phyloP scores from a whole-genome alignment of 2,113 vertebrate species.

The Terrapene triunguis region DNA sequence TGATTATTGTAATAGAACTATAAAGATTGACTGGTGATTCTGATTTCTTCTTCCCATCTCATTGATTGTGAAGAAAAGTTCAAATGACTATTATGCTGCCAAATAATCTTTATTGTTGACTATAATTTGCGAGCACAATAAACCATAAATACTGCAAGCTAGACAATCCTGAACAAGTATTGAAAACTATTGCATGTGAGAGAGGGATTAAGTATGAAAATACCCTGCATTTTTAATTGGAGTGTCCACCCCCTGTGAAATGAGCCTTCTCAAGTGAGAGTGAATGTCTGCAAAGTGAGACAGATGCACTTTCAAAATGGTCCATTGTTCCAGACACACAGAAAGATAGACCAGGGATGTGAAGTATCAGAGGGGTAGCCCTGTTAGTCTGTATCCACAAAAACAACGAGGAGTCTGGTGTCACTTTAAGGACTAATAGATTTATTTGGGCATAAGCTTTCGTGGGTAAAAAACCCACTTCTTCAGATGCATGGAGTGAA shows the following conservation, averaged over 20 bases:
- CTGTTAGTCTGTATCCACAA: too few relatives aligned
- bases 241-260: constrained; percentile 33
- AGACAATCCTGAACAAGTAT: constrained; percentile 26
- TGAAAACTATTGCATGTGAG: constrained; percentile 40
- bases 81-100: constrained; percentile 29
- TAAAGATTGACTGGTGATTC: constrained; percentile 36
- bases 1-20: not conserved
- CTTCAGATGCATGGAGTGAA: too few relatives aligned
- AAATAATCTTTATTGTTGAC: constrained; percentile 41
- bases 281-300: not conserved
- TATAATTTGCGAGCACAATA: constrained; percentile 60
- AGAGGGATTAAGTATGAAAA: constrained; percentile 43
- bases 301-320: constrained; percentile 7
- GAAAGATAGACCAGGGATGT: not conserved
- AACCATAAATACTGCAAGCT: constrained; percentile 35
- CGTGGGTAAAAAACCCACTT: too few relatives aligned
- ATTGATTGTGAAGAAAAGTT: constrained; percentile 36
- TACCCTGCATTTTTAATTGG: not conserved
- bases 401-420: too few relatives aligned
- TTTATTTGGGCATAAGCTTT: too few relatives aligned
- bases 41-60: constrained; percentile 13
- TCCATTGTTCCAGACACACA: not conserved
- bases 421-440: too few relatives aligned
- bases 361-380: too few relatives aligned
- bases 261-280: not conserved